Evolutionary conservation across 2,888 invertebrate genomes (phyloP).

Genomic region (Sesia apiformis): DNA sequence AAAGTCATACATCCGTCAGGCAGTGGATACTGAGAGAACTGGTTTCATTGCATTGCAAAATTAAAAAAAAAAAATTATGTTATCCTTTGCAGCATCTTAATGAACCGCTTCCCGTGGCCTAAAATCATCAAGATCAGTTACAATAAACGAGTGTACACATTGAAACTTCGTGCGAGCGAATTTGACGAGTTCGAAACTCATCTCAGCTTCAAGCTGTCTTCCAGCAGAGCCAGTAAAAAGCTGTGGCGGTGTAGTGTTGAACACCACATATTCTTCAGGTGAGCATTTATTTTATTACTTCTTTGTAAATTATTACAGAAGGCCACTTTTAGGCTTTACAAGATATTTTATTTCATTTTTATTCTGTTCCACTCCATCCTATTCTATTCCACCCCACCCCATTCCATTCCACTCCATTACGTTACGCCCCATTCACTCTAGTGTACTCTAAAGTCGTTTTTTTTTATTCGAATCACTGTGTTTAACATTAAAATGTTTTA

Average conservation of each 20-base stretch:
- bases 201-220: constrained; percentile 91
- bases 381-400: too few relatives aligned
- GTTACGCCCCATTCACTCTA: too few relatives aligned
- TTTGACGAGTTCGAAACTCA: constrained; percentile 95
- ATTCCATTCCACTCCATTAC: too few relatives aligned
- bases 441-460: too few relatives aligned
- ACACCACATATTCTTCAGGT: constrained; percentile 99
- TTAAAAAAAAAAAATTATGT: not conserved
- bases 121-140: constrained; percentile 98
- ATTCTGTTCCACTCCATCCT: too few relatives aligned
- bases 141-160: constrained; percentile 94
- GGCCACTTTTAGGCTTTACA: not conserved
- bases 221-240: constrained; percentile 94
- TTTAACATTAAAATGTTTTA: too few relatives aligned
- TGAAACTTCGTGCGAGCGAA: constrained; percentile 95
- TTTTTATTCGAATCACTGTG: too few relatives aligned
- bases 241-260: constrained; percentile 98
- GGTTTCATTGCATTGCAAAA: not conserved
- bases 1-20: too few relatives aligned
- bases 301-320: not conserved
- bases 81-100: constrained; percentile 77
- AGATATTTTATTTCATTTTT: not conserved
- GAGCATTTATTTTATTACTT: not conserved
- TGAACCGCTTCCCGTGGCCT: constrained; percentile 99
- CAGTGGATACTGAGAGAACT: too few relatives aligned